phyloP scores from a whole-genome alignment of 2,888 invertebrate species.

The Alcis repandata region DNA sequence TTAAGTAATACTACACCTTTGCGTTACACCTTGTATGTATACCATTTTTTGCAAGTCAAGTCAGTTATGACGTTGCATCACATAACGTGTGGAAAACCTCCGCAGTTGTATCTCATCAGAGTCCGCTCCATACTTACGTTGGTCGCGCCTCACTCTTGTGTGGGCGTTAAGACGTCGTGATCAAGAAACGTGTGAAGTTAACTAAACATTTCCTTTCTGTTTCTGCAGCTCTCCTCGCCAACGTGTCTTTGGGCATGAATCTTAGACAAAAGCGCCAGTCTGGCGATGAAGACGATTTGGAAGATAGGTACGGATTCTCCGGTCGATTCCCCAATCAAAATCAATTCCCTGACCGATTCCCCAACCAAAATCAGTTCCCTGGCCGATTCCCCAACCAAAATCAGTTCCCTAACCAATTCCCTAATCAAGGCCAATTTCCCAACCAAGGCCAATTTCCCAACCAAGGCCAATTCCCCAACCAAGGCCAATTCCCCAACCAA shows the following conservation, averaged over 20 bases:
- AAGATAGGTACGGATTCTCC: conserved; percentile 73
- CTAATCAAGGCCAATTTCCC: conserved; percentile 36
- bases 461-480: conserved; percentile 39
- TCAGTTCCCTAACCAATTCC: conserved; percentile 44
- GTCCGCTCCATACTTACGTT: no score
- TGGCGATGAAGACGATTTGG: conserved; percentile 53
- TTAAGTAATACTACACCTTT: no score
- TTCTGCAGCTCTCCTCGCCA: conserved; percentile 58
- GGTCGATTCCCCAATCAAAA: conserved; percentile 29
- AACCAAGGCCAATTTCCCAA: conserved; percentile 43
- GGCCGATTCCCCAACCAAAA: conserved; percentile 39
- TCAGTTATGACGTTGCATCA: no score
- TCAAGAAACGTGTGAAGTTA: background rate
- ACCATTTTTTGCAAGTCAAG: no score
- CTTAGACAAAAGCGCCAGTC: conserved; percentile 61
- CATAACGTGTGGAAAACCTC: no score
- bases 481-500: conserved; percentile 41
- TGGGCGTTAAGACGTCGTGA: no score
- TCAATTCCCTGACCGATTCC: conserved; percentile 36
- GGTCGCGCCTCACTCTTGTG: no score
- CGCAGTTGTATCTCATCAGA: no score
- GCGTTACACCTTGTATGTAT: no score
- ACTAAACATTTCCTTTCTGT: background rate
- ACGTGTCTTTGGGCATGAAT: conserved; percentile 54
- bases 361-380: conserved; percentile 40